Conservation (phyloP, 92 coral and sea anemone genomes). For the Porites cylindrica region DNA sequence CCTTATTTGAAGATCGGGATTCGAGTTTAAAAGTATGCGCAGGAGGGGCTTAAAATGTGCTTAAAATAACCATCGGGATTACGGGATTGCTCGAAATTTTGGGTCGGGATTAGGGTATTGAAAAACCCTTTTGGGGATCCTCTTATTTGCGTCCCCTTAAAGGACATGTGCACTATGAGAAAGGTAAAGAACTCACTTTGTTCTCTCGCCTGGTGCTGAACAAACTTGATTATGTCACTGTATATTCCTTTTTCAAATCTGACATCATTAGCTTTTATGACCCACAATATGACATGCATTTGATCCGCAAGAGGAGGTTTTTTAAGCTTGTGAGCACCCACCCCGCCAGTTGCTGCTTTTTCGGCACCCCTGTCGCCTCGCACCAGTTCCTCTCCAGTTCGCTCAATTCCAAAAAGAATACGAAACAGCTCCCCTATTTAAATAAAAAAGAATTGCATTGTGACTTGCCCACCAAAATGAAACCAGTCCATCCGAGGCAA, state of each 20-base stretch:
- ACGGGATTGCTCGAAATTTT: no score
- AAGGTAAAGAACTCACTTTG: conserved; percentile 3
- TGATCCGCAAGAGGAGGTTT: conserved; percentile 74
- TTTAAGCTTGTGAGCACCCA: conserved; percentile 73
- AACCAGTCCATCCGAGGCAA: no score
- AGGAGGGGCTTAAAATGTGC: no score
- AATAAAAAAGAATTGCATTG: no score
- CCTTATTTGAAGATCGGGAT: no score
- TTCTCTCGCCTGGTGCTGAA: neutral
- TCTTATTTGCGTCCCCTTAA: no score
- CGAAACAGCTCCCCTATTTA: conserved; percentile 40
- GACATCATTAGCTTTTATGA: conserved; percentile 77
- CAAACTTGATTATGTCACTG: conserved; percentile 40
- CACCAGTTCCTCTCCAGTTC: conserved; percentile 19
- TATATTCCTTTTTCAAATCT: conserved; percentile 67
- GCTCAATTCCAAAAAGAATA: conserved; percentile 28
- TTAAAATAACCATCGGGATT: no score
- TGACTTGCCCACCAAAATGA: no score
- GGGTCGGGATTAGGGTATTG: no score
- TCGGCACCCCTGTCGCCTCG: conserved; percentile 23
- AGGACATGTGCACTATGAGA: no score
- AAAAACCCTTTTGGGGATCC: no score
- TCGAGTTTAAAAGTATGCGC: no score
- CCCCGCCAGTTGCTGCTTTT: conserved; percentile 65
- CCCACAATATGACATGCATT: conserved; percentile 83